These are phyloP conservation scores for Nemotelus pantherinus DNA, from an alignment of 2,888 invertebrate genomes.

Conservation along the genomic window DNA sequence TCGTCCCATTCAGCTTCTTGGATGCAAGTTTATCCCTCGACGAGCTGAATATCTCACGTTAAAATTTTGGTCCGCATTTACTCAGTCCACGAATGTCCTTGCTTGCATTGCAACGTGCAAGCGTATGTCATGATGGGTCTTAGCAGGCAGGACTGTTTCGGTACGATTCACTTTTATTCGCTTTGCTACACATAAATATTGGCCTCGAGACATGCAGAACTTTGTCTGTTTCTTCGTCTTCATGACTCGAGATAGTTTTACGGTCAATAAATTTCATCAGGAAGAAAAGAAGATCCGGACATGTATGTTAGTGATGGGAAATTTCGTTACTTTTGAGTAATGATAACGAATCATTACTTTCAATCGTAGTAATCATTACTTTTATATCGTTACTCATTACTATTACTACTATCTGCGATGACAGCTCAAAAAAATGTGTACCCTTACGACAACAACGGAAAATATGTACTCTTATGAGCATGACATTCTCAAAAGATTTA, in stretches of 20 bases:
- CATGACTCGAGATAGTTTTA: conserved; percentile 40
- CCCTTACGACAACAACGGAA: too few relatives aligned
- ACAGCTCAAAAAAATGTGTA: too few relatives aligned
- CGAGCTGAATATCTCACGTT: conserved; percentile 10
- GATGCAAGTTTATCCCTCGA: not conserved
- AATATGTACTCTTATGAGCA: too few relatives aligned
- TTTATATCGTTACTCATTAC: too few relatives aligned
- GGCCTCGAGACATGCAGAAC: conserved; percentile 28
- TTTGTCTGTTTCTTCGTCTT: conserved; percentile 28
- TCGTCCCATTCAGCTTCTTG: not conserved
- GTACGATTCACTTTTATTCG: conserved; percentile 35
- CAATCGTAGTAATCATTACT: too few relatives aligned
- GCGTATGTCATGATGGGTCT: conserved; percentile 1
- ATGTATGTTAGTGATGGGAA: too few relatives aligned
- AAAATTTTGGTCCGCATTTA: not conserved
- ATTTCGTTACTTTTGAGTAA: too few relatives aligned
- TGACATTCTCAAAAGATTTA: too few relatives aligned
- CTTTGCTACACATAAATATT: conserved; percentile 36
- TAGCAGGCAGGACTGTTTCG: not conserved
- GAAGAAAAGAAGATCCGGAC: not conserved
- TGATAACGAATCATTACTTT: too few relatives aligned
- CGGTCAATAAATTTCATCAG: conserved; percentile 43
- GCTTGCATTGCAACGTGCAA: not conserved
- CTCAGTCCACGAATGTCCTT: too few relatives aligned
- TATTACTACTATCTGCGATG: too few relatives aligned